Conservation (phyloP, 2,113 vertebrate species). For the Elachura formosa region DNA sequence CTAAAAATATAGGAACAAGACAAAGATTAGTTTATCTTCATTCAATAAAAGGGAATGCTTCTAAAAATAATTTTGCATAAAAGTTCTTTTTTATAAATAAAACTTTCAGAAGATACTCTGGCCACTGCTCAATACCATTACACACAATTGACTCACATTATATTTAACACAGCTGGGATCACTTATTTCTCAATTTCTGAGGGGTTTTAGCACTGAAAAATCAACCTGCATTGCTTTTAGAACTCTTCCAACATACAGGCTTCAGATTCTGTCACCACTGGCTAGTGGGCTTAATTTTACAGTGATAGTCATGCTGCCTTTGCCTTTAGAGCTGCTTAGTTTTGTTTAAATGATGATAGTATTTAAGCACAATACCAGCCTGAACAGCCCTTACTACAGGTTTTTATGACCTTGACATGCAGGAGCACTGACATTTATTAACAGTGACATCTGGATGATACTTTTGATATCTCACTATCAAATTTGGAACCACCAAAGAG, state of each 20-base stretch:
- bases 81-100: neutral
- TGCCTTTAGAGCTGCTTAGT: neutral
- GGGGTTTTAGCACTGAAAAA: slow-evolving; percentile 5
- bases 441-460: neutral
- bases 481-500: neutral
- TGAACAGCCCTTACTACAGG: neutral
- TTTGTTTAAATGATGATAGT: neutral
- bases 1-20: neutral
- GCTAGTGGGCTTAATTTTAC: neutral
- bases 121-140: neutral
- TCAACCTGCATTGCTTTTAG: neutral
- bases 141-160: neutral
- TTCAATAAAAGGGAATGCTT: neutral
- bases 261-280: neutral
- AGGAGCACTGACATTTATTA: slow-evolving; percentile 23
- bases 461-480: slow-evolving; percentile 19
- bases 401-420: slow-evolving; percentile 22
- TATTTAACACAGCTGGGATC: neutral
- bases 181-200: neutral
- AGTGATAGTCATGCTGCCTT: neutral
- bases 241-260: neutral
- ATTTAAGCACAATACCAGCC: neutral
- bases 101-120: neutral
- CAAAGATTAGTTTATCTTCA: neutral
- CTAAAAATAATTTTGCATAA: neutral